These are phyloP conservation scores for Drosophila neoperkinsi DNA, from an alignment of 2,888 invertebrate genomes.

Conservation along the genomic window DNA sequence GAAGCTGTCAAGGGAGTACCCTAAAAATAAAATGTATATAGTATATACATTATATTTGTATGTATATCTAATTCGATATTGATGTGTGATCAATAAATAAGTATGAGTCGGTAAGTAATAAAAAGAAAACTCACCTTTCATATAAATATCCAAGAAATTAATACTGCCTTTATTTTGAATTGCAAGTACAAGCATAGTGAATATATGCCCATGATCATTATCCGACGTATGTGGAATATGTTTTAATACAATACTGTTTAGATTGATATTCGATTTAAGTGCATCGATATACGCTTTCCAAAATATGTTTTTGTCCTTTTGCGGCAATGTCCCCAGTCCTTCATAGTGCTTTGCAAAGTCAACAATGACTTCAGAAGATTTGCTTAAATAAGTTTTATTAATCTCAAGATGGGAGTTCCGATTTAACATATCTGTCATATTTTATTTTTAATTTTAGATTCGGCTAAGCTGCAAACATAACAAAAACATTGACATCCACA, in stretches of 20 bases:
- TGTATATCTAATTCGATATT: background rate
- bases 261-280: background rate
- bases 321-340: background rate
- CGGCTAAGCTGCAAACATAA: background rate
- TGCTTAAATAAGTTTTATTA: background rate
- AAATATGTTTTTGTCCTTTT: background rate
- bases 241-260: background rate
- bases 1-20: background rate
- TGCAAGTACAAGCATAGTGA: background rate
- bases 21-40: background rate
- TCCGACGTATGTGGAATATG: too few relatives aligned
- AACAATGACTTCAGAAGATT: background rate
- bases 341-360: background rate
- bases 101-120: background rate
- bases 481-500: background rate
- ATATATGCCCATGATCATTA: background rate
- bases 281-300: background rate
- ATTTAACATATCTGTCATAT: background rate
- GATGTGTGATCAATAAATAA: background rate
- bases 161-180: background rate
- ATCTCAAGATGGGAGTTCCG: background rate
- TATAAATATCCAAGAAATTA: background rate
- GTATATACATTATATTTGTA: too few relatives aligned
- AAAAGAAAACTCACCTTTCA: background rate
- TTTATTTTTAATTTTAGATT: background rate